Conservation (phyloP, 2,797 vertebrate species). For the Ambastaia sidthimunki region DNA sequence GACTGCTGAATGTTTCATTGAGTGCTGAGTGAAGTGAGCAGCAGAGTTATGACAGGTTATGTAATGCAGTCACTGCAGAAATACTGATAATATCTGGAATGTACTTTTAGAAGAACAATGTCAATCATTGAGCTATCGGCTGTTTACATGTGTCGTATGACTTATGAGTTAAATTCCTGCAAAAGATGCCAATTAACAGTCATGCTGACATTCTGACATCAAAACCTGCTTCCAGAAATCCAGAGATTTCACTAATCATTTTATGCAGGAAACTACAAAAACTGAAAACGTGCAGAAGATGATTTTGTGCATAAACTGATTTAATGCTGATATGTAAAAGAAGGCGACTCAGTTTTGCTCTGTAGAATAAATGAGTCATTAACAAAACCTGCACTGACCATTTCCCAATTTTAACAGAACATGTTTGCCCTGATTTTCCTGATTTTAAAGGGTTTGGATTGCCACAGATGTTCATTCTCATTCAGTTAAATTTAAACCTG, state of each 20-base stretch:
- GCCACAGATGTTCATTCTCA: neutral
- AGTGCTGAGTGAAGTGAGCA: neutral
- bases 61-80: neutral
- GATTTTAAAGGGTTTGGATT: neutral
- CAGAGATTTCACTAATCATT: neutral
- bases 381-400: neutral
- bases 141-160: slow-evolving; percentile 4
- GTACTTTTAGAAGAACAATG: slow-evolving; percentile 55
- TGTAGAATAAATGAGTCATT: neutral
- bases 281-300: neutral
- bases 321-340: neutral
- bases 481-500: neutral
- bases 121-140: slow-evolving; percentile 18
- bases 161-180: neutral
- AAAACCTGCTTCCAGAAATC: neutral
- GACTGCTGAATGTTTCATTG: no score
- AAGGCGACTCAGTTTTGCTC: no score
- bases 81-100: slow-evolving; percentile 72
- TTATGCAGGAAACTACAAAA: neutral
- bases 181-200: slow-evolving; percentile 11
- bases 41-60: neutral
- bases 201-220: neutral
- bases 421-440: slow-evolving; percentile 21
- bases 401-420: neutral
- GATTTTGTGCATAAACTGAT: neutral